Evolutionary conservation across 2,797 vertebrate genomes (phyloP).

Genomic region (Bradypodion ventrale): DNA sequence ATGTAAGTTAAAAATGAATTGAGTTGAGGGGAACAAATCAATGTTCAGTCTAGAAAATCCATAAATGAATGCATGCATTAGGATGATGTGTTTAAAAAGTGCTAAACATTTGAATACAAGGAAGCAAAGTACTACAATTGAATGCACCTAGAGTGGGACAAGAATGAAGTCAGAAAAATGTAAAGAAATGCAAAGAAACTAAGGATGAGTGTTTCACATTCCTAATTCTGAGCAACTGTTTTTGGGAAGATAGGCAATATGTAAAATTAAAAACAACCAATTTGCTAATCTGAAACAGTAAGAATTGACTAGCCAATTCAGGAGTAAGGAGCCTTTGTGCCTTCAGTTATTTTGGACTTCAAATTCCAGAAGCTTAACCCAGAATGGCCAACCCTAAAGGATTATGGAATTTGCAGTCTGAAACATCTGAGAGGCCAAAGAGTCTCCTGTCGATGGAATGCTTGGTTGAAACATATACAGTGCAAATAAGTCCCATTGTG

Average conservation of each 20-base stretch:
- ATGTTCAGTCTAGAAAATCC: not conserved
- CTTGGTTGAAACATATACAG: not conserved
- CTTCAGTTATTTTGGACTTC: not conserved
- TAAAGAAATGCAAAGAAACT: not conserved
- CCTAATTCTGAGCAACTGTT: not conserved
- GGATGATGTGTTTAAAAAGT: not conserved
- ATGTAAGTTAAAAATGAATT: not conserved
- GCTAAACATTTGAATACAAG: too few relatives aligned
- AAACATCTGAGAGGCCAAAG: not conserved
- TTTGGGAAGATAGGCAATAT: not conserved
- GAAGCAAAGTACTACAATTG: not conserved
- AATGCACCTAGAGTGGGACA: not conserved
- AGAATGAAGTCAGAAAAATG: not conserved
- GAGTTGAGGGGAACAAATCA: too few relatives aligned
- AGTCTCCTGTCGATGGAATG: not conserved
- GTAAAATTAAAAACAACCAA: not conserved
- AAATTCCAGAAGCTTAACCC: not conserved
- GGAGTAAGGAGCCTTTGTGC: not conserved
- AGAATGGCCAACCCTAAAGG: not conserved
- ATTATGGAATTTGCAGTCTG: not conserved
- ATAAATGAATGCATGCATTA: not conserved
- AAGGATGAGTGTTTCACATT: not conserved
- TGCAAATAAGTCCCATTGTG: not conserved
- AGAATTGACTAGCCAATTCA: not conserved
- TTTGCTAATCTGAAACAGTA: constrained; percentile 13